phyloP scores from a whole-genome alignment of 2,888 invertebrate genomes.

The Ochropleura leucogaster region DNA sequence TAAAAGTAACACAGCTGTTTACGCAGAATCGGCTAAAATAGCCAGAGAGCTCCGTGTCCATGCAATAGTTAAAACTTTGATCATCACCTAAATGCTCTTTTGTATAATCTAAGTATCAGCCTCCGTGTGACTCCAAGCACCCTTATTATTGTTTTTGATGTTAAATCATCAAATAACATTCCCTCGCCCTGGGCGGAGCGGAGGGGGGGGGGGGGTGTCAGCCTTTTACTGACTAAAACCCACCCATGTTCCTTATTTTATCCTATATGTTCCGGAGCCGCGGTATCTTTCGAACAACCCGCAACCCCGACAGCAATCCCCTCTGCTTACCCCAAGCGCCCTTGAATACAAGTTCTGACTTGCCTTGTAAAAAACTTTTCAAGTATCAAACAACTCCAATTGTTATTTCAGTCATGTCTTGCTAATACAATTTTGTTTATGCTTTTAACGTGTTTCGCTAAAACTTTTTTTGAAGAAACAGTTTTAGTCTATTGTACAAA shows the following conservation, averaged over 20 bases:
- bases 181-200: too few species aligned
- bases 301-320: too few species aligned
- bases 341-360: background rate
- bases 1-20: too few species aligned
- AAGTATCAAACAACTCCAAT: background rate
- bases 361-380: background rate
- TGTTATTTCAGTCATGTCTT: background rate
- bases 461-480: background rate
- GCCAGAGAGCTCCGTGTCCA: background rate
- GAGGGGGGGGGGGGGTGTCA: too few species aligned
- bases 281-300: too few species aligned
- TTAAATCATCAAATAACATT: too few species aligned
- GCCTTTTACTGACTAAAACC: too few species aligned
- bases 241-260: too few species aligned
- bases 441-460: background rate
- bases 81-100: background rate
- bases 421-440: background rate
- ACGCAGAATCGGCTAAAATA: background rate
- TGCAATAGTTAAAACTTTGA: background rate
- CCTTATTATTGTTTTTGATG: too few species aligned
- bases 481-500: background rate
- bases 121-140: background rate
- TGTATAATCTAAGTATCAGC: background rate
- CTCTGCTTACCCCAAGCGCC: too few species aligned
- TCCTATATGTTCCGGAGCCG: too few species aligned